These are phyloP conservation scores for Drosophila albomicans DNA, from an alignment of 1,140 invertebrate species.

Conservation along the genomic window DNA sequence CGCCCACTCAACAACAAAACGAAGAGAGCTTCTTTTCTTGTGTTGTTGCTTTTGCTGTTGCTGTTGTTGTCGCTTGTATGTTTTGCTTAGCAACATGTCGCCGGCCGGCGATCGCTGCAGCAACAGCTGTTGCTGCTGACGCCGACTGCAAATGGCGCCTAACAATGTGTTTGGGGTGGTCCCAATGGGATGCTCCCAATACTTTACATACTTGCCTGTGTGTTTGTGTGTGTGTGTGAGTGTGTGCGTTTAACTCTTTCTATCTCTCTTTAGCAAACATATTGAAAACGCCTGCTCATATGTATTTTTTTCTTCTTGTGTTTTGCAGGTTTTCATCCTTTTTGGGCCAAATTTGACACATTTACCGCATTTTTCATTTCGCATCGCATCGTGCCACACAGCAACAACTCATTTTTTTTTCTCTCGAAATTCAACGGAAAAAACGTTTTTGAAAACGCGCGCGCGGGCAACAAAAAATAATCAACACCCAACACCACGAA, in stretches of 20 bases:
- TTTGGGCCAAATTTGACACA: slow-evolving; percentile 74
- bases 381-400: slow-evolving; percentile 28
- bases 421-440: slow-evolving; percentile 36
- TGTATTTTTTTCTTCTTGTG: slow-evolving; percentile 23
- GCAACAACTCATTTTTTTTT: slow-evolving; percentile 27
- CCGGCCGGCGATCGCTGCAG: slow-evolving; percentile 24
- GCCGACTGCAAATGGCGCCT: slow-evolving; percentile 14
- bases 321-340: slow-evolving; percentile 64
- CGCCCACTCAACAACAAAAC: slow-evolving; percentile 35
- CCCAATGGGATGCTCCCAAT: slow-evolving; percentile 3
- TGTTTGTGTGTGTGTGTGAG: too few species aligned
- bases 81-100: slow-evolving; percentile 49
- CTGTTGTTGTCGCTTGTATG: background rate
- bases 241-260: too few species aligned
- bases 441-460: slow-evolving; percentile 22
- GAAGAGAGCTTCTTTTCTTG: slow-evolving; percentile 23
- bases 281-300: background rate
- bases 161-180: slow-evolving; percentile 9
- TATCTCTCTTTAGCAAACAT: background rate
- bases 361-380: slow-evolving; percentile 41
- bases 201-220: too few species aligned
- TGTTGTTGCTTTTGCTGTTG: background rate
- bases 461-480: slow-evolving; percentile 21
- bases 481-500: background rate
- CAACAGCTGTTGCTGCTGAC: slow-evolving; percentile 48